phyloP scores from a whole-genome alignment of 1,140 invertebrate genomes.

The Macrocentrus cingulum region DNA sequence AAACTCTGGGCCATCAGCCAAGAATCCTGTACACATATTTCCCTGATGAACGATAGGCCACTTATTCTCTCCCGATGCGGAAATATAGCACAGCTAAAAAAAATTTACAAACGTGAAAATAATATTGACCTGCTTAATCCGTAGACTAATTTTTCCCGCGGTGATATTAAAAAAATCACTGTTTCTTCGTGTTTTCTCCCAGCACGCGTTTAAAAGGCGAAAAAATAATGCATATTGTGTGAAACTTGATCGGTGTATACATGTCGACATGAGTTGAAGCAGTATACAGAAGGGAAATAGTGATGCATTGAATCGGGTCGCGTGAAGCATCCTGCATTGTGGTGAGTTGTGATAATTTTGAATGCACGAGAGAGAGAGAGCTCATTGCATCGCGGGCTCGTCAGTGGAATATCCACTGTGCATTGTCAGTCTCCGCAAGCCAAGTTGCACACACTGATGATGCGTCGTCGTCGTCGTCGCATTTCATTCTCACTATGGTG shows the following conservation, averaged over 20 bases:
- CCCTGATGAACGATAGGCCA: background rate
- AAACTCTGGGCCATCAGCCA: constrained; percentile 37
- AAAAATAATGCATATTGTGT: background rate
- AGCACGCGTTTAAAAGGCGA: too few relatives aligned
- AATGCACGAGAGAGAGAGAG: constrained; percentile 2
- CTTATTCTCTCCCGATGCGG: too few relatives aligned
- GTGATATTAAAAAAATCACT: too few relatives aligned
- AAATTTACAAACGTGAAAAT: background rate
- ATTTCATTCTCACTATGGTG: background rate
- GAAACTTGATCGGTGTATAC: background rate
- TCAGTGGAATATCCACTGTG: constrained; percentile 10
- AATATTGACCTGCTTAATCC: too few relatives aligned
- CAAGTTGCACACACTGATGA: too few relatives aligned
- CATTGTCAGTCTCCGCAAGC: constrained; percentile 7
- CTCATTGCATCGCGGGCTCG: background rate
- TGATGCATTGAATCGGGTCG: constrained; percentile 13
- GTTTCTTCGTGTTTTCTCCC: too few relatives aligned
- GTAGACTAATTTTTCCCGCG: too few relatives aligned
- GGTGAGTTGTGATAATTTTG: constrained; percentile 19
- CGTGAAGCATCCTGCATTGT: constrained; percentile 13
- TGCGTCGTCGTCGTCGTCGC: background rate
- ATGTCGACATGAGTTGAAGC: background rate
- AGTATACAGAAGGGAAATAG: too few relatives aligned
- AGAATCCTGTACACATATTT: constrained; percentile 33
- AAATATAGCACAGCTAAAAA: background rate